phyloP scores from a whole-genome alignment of 35 echinoderm and acorn worm genomes.

The Eucidaris tribuloides region DNA sequence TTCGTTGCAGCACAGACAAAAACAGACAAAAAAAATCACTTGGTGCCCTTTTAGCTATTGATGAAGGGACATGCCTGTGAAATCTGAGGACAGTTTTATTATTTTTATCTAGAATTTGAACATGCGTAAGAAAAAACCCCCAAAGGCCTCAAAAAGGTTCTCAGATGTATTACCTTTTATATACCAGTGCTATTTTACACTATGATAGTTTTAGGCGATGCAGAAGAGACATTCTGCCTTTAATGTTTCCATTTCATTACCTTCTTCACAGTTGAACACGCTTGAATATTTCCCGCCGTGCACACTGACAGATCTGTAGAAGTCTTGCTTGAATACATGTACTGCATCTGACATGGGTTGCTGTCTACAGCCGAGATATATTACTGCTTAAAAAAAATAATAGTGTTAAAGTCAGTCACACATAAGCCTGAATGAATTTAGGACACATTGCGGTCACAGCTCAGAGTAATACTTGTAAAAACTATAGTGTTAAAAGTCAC shows the following conservation, averaged over 20 bases:
- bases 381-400: neutral
- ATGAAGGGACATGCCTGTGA: neutral
- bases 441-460: no score
- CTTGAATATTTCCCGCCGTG: constrained; percentile 39
- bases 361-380: constrained; percentile 33
- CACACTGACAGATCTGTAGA: constrained; percentile 54
- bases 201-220: neutral
- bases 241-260: constrained; percentile 7
- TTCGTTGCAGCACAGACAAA: no score
- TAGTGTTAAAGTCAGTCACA: no score
- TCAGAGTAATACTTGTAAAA: no score
- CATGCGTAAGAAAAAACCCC: neutral
- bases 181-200: no score
- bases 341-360: constrained; percentile 36
- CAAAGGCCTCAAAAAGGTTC: no score
- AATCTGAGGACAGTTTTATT: neutral
- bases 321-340: constrained; percentile 27
- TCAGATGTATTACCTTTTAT: no score
- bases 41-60: neutral
- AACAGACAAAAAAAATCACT: no score
- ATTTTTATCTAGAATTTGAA: neutral
- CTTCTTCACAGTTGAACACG: constrained; percentile 61
- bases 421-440: no score
- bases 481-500: no score
- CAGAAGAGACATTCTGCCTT: neutral